phyloP scores from a whole-genome alignment of 2,113 vertebrate species.

The Hyla sarda region DNA sequence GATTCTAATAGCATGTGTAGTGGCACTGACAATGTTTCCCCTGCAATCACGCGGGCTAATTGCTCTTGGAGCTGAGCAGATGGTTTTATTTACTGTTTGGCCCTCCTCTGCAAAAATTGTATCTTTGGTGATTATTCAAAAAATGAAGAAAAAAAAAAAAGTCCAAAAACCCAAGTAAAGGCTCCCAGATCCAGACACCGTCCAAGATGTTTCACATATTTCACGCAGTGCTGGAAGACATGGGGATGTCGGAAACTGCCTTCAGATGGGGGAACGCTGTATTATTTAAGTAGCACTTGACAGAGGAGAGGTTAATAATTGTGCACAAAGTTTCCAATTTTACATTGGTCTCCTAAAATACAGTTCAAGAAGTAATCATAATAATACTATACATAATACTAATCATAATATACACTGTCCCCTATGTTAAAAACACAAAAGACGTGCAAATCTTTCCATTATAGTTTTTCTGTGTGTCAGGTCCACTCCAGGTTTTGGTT shows the following conservation, averaged over 20 bases:
- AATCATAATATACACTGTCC: no score
- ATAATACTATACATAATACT: no score
- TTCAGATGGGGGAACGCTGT: not conserved
- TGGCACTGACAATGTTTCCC: conserved; percentile 41
- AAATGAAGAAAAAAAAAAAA: not conserved
- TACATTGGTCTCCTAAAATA: no score
- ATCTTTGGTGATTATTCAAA: conserved; percentile 31
- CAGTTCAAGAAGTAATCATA: no score
- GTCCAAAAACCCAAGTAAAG: not conserved
- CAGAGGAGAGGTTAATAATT: not conserved
- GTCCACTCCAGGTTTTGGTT: no score
- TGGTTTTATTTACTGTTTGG: conserved; percentile 45
- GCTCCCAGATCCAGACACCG: not conserved
- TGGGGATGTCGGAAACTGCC: not conserved
- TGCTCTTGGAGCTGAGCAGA: conserved; percentile 41
- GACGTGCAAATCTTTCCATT: no score
- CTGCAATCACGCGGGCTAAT: conserved; percentile 47
- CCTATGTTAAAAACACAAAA: no score
- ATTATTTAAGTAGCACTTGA: not conserved
- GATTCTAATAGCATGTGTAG: conserved; percentile 45
- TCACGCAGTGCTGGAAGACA: not conserved
- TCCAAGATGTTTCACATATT: not conserved
- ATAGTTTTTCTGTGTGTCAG: no score
- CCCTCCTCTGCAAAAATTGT: conserved; percentile 4
- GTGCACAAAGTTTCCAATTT: no score